Percentiles rank a stretch among this genome's conserved stretches.
Evolutionary conservation across 2,888 invertebrate species (phyloP).

Genomic region (Drosophila limbata): DNA sequence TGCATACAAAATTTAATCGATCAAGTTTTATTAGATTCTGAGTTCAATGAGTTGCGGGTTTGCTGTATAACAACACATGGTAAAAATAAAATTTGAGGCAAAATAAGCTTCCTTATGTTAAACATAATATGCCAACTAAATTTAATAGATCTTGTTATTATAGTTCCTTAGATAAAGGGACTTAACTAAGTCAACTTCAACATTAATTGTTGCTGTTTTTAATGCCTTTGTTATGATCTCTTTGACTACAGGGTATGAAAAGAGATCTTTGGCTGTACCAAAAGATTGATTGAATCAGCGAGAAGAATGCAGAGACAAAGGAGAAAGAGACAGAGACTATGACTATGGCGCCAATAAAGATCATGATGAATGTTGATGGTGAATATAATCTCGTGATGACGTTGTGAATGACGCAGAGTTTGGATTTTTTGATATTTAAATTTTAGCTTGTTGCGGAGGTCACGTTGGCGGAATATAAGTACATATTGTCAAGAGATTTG

Average conservation of each 20-base stretch:
- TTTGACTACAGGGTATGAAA: constrained; percentile 33
- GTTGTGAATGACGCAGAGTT: constrained; percentile 50
- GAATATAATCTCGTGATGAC: constrained; percentile 47
- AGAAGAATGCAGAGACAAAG: neutral
- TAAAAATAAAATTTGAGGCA: neutral
- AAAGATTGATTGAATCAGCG: constrained; percentile 27
- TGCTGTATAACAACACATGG: too few species aligned
- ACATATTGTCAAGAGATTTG: constrained; percentile 64
- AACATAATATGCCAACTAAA: neutral
- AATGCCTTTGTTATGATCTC: constrained; percentile 5
- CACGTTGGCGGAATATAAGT: constrained; percentile 16
- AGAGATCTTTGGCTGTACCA: constrained; percentile 13
- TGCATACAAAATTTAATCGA: neutral
- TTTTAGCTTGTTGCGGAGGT: constrained; percentile 12
- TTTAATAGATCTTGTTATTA: neutral
- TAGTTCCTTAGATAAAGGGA: neutral
- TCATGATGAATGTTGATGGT: constrained; percentile 56
- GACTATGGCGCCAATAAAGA: constrained; percentile 51
- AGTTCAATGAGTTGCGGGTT: neutral
- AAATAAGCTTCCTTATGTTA: neutral
- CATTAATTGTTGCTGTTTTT: neutral
- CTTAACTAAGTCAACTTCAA: neutral
- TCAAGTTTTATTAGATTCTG: neutral
- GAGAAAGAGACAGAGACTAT: neutral
- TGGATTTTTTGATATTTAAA: neutral